phyloP scores from a whole-genome alignment of 2,113 vertebrate genomes.

The Zosterops japonicus region DNA sequence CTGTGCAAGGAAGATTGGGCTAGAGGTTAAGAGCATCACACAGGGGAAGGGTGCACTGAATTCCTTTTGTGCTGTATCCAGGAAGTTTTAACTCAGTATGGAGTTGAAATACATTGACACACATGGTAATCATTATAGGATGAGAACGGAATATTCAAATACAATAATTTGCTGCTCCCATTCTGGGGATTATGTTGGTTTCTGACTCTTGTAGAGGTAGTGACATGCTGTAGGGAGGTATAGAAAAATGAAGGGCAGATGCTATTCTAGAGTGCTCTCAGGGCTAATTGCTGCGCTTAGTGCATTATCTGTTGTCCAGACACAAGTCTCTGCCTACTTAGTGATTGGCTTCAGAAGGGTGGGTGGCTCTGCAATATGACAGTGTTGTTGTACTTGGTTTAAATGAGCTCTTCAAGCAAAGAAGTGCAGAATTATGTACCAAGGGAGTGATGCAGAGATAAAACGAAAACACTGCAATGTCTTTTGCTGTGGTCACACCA shows the following conservation, averaged over 20 bases:
- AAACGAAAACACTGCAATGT: background rate
- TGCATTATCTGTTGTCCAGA: background rate
- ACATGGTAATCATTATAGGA: slow-evolving; percentile 43
- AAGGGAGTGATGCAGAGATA: background rate
- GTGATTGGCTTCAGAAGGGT: background rate
- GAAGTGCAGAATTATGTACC: background rate
- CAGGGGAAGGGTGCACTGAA: slow-evolving; percentile 12
- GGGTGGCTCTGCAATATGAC: background rate
- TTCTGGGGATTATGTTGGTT: background rate
- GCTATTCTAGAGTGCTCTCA: background rate
- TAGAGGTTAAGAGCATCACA: slow-evolving; percentile 34
- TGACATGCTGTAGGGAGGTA: background rate
- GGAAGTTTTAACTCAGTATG: slow-evolving; percentile 20
- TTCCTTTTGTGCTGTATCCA: slow-evolving; percentile 22
- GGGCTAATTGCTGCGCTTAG: background rate
- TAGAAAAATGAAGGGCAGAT: background rate
- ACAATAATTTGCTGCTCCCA: background rate
- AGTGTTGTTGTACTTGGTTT: background rate
- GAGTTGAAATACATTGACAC: slow-evolving; percentile 22
- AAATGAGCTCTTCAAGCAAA: background rate
- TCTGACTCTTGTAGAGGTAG: background rate
- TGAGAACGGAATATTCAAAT: background rate
- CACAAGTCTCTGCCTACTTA: background rate
- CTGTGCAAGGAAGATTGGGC: background rate
- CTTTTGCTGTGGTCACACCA: background rate